Base-by-base conservation (phyloP, 2,113 vertebrate genomes). In the Plestiodon gilberti region DNA sequence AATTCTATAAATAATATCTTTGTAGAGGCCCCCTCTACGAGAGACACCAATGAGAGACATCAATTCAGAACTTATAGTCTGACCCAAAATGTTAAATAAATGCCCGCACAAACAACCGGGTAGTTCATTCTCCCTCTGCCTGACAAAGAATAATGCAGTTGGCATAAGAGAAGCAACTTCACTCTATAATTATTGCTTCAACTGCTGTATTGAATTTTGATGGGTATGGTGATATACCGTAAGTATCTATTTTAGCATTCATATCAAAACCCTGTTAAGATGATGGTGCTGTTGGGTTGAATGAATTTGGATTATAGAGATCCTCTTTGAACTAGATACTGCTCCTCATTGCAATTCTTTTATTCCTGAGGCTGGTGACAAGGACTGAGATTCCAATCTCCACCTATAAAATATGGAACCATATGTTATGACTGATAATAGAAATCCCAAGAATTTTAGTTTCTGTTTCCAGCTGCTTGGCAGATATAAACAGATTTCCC, bases 341-440 rank as follows among this genome's bases (percentile, higher is more conserved):
- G 43, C 43, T 86, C 82, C 74, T 93, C 87, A 93, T 87, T 62
- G 62, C 91, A 96, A 94, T 92, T 93, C 95, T 94, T 94, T 28
- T 43, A 91, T 91, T 93, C 90, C 94, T 93, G 92, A 85, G 48
- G 67, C 90, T 94, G 93, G 93, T 91, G 93, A 90, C 13, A 79
- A 61, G 64, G 59, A 62, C 30, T 1, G 2, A 84, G 85, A 91
- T 95, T 92, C 93, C 28, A 85, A 89, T 70, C 92, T 93, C 93
- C 87, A 91, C 86, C 83, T 87, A 93, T 87, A 94, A 94, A 91
- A 92, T 86, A 94, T 88, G 84, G 85, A 90, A 91, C n/a, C n/a
- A n/a, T n/a, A 96, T 94, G 93, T 96, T 93, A 94, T 93, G 88
- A 91, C 92, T 95, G 84, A 83, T 89, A 86, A 89, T 86, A 82